Percentiles rank a stretch among this genome's conserved stretches.
These are phyloP conservation scores for Apotomis betuletana DNA, from an alignment of 2,888 invertebrate genomes.

Conservation along the genomic window DNA sequence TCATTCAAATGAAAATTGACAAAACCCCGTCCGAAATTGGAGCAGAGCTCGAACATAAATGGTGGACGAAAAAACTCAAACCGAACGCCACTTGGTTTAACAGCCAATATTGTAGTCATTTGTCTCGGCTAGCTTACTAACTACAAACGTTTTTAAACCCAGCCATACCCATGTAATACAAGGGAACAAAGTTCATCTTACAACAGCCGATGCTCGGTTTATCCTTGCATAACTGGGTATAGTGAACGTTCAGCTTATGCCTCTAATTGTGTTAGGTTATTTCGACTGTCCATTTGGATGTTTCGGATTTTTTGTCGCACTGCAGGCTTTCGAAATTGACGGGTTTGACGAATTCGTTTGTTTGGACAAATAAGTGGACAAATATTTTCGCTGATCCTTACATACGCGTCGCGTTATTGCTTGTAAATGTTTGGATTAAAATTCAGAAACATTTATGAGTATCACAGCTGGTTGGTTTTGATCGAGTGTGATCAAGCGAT, in stretches of 20 bases:
- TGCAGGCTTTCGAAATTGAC: constrained; percentile 42
- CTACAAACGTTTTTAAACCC: constrained; percentile 49
- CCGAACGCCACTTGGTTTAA: constrained; percentile 58
- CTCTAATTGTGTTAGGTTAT: constrained; percentile 63
- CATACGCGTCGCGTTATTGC: neutral
- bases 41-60: constrained; percentile 55
- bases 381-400: constrained; percentile 23
- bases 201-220: constrained; percentile 43
- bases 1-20: constrained; percentile 35
- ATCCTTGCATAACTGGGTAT: constrained; percentile 61
- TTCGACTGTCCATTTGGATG: constrained; percentile 23
- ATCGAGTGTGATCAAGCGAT: too few relatives aligned
- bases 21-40: constrained; percentile 28
- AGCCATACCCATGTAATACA: neutral
- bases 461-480: neutral
- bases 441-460: neutral
- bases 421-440: neutral
- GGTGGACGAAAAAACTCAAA: constrained; percentile 50
- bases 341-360: constrained; percentile 32
- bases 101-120: constrained; percentile 73
- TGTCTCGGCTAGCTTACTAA: constrained; percentile 63
- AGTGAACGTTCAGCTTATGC: constrained; percentile 62
- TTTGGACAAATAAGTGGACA: constrained; percentile 3
- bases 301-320: constrained; percentile 40
- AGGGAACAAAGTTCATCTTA: constrained; percentile 16